These are phyloP conservation scores for Archegozetes longisetosus DNA, from an alignment of 1,140 invertebrate species.

Conservation along the genomic window DNA sequence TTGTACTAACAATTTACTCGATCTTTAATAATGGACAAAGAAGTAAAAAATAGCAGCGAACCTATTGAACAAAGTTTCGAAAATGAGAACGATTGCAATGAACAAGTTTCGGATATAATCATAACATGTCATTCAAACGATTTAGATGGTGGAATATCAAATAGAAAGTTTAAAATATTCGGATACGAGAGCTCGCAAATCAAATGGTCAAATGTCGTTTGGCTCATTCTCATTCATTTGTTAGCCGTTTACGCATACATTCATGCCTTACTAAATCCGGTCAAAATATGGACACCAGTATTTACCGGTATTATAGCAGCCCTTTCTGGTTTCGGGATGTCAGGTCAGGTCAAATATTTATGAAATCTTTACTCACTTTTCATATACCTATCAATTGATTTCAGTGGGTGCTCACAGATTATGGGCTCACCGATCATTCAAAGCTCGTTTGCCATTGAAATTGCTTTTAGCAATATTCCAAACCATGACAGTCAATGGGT, in stretches of 20 bases:
- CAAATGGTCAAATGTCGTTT: slow-evolving; percentile 8
- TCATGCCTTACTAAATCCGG: slow-evolving; percentile 1
- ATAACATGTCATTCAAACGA: too few relatives aligned
- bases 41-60: too few relatives aligned
- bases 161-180: too few relatives aligned
- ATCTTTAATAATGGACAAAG: too few relatives aligned
- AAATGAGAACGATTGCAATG: too few relatives aligned
- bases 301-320: background rate
- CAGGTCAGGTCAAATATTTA: too few relatives aligned
- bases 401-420: slow-evolving; percentile 37
- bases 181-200: slow-evolving; percentile 3
- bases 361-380: too few relatives aligned
- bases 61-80: too few relatives aligned
- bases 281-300: slow-evolving; percentile 1
- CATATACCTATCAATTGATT: slow-evolving; percentile 35
- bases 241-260: background rate
- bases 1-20: too few relatives aligned
- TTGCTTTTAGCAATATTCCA: slow-evolving; percentile 27
- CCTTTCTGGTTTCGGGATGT: slow-evolving; percentile 3
- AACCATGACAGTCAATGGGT: slow-evolving; percentile 30
- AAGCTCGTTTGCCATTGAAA: slow-evolving; percentile 16
- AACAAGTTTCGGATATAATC: too few relatives aligned
- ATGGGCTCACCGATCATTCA: slow-evolving; percentile 26
- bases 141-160: too few relatives aligned
- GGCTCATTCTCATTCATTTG: slow-evolving; percentile 4